A percentile compares a stretch with the other conserved stretches of the same genome.
Evolutionary conservation across 2,113 vertebrate genomes (phyloP).

Genomic region (Colistium nudipinnis): DNA sequence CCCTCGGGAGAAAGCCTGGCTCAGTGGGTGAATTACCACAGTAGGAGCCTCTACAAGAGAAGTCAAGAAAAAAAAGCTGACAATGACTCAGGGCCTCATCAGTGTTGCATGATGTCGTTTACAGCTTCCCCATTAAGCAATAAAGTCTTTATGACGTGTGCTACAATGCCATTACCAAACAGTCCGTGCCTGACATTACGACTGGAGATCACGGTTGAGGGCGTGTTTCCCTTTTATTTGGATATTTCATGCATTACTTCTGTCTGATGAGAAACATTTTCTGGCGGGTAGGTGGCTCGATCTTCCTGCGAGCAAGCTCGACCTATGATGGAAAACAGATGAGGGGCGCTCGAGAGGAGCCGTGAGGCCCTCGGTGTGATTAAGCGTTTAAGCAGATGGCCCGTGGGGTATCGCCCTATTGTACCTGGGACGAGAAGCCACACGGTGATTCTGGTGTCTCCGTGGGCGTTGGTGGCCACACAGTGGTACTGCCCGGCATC

Average conservation of each 20-base stretch:
- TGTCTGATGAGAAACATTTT: conserved; percentile 55
- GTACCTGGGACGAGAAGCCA: conserved; percentile 90
- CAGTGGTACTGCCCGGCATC: conserved; percentile 88
- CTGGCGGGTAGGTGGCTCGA: conserved; percentile 57
- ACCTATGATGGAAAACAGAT: conserved; percentile 78
- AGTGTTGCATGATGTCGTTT: conserved; percentile 60
- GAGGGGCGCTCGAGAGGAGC: conserved; percentile 47
- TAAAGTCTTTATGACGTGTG: conserved; percentile 33
- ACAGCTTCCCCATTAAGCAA: conserved; percentile 33
- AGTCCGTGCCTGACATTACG: conserved; percentile 42
- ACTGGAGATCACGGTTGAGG: conserved; percentile 7
- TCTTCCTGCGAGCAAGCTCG: conserved; percentile 47
- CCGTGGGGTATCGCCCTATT: conserved; percentile 20
- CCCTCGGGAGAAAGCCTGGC: conserved; percentile 82
- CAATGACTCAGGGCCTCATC: conserved; percentile 48
- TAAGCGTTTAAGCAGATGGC: conserved; percentile 70
- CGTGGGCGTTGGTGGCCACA: conserved; percentile 77
- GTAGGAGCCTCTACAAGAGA: conserved; percentile 81
- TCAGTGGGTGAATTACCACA: conserved; percentile 82
- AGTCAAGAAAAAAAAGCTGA: conserved; percentile 40
- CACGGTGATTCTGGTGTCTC: conserved; percentile 75
- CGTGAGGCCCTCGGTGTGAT: conserved; percentile 38
- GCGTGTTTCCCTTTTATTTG: conserved; percentile 39
- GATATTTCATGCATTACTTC: conserved; percentile 42
- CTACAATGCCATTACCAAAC: conserved; percentile 28